phyloP scores from a whole-genome alignment of 2,888 invertebrate genomes.

The Neria commutata region DNA sequence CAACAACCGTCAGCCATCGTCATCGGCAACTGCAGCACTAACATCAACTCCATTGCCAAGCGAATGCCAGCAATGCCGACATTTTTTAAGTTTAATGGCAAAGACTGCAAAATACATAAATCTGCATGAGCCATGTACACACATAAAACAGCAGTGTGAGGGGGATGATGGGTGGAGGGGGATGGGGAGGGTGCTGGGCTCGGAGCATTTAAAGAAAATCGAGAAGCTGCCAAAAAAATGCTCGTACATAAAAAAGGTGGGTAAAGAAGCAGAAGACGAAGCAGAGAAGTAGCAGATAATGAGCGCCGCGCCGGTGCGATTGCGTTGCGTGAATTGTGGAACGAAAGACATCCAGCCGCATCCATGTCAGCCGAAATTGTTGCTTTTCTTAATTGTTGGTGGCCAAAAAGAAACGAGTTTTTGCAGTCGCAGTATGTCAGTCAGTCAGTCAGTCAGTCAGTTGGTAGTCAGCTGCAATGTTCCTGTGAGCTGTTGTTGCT shows the following conservation, averaged over 20 bases:
- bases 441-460: background rate
- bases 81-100: background rate
- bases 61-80: constrained; percentile 25
- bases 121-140: constrained; percentile 13
- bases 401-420: constrained; percentile 3
- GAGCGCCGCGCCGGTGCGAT: too few species aligned
- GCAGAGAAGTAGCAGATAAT: background rate
- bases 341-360: too few species aligned
- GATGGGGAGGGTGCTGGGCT: too few species aligned
- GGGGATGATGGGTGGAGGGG: too few species aligned
- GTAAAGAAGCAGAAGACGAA: background rate
- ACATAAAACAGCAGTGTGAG: too few species aligned
- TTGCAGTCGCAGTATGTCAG: background rate
- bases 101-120: constrained; percentile 2
- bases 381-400: background rate
- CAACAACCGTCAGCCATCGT: too few species aligned
- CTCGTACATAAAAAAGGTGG: background rate
- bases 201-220: too few species aligned
- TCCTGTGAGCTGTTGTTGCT: background rate
- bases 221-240: background rate
- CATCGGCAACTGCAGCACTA: too few species aligned
- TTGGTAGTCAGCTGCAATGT: background rate
- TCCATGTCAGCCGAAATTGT: background rate
- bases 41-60: constrained; percentile 19
- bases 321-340: too few species aligned